Percentiles rank a stretch among this genome's conserved stretches.
Conservation (phyloP, 2,113 vertebrate genomes). For the Alouatta palliata region DNA sequence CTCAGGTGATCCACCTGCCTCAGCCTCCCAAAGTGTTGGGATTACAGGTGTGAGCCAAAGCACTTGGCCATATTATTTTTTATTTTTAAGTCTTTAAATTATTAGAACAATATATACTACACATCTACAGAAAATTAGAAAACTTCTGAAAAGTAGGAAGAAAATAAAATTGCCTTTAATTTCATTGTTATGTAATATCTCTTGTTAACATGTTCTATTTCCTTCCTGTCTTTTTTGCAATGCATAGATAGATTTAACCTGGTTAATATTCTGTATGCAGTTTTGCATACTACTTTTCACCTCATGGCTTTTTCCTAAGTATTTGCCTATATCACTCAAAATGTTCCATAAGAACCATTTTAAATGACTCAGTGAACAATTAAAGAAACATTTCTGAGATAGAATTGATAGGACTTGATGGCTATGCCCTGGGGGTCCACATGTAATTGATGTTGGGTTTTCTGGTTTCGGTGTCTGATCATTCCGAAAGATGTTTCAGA, state of each 20-base stretch:
- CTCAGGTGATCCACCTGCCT: too few relatives aligned
- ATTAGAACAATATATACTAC: background rate
- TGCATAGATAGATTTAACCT: background rate
- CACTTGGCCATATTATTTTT: background rate
- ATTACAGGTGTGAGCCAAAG: too few relatives aligned
- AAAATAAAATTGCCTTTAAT: background rate
- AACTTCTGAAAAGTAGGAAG: background rate
- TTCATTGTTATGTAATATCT: background rate
- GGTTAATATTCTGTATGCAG: background rate
- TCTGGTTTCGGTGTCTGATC: background rate
- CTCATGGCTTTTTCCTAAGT: background rate
- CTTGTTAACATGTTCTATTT: background rate
- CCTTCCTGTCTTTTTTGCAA: background rate
- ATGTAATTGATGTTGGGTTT: background rate
- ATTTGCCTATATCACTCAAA: background rate
- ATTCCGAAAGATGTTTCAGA: background rate
- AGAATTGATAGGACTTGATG: background rate
- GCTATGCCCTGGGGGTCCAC: background rate
- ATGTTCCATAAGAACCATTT: background rate
- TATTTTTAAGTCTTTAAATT: background rate
- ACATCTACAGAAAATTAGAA: background rate
- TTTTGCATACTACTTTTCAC: background rate
- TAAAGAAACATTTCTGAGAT: background rate
- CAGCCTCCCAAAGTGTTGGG: too few relatives aligned
- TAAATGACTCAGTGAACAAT: background rate